Evolutionary conservation across 2,113 vertebrate genomes (phyloP), one percentile per base, ranked within the genome.

Genomic region (Apeltes quadracus): DNA sequence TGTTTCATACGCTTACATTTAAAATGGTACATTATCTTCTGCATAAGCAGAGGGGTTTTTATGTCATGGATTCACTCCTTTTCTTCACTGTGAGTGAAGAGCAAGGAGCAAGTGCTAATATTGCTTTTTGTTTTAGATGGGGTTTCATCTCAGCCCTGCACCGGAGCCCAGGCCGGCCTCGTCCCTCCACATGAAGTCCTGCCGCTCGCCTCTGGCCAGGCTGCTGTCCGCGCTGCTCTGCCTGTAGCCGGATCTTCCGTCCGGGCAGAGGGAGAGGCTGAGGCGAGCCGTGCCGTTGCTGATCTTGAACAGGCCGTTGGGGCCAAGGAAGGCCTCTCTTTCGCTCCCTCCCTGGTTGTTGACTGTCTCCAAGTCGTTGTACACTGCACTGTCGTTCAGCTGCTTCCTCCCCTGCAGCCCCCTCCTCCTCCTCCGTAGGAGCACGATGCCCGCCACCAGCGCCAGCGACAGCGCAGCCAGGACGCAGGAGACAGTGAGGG

Each of bases 291-390:
- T 87, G 43, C 90, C 90, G 86, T 94, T 94, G 85, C 91, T 93
- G 82, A 93, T 92, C 79, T 94, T 94, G 67, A 89, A 90, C 62
- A 90, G 50, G 15, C 94, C 85, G 0, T 87, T 92, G 0, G 92
- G 89, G 29, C 90, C 67, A 5, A 94, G 89, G 80, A 94, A 92
- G 25, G 91, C 77, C 0, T 95, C 94, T 61, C 93, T 89, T 51
- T 95, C 94, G n/a, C 83, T 91, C 4, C 81, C 83, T 0, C 88
- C 90, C 39, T 86, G 57, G 84, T 94, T 94, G 84, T 94, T 95
- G 68, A 93, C 89, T 0, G 90, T 85, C 20, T 94, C 95, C 78
- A 95, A 74, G 83, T 95, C 93, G 0, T 94, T 95, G 65, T 92
- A 94, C 54, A 95, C 94, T 0, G 92, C 89, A 0, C 25, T 71